A percentile compares a stretch with the other conserved stretches of the same genome.
These are phyloP conservation scores for Ceratina australensis DNA, from an alignment of 1,140 invertebrate genomes.

Conservation along the genomic window DNA sequence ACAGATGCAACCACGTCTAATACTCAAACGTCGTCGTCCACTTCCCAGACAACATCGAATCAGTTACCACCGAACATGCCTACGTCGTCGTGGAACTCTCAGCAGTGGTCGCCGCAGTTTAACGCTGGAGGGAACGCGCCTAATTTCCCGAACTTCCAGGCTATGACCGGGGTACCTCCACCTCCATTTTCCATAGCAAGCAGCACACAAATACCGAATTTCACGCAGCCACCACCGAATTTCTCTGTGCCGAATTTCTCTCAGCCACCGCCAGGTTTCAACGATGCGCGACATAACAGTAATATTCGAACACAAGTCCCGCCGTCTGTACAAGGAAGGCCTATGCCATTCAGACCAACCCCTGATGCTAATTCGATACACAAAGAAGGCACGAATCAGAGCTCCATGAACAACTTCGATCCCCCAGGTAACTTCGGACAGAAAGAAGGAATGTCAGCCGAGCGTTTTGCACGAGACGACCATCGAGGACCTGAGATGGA, in stretches of 20 bases:
- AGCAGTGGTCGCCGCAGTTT: slow-evolving; percentile 74
- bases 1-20: slow-evolving; percentile 31
- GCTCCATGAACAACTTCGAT: slow-evolving; percentile 7
- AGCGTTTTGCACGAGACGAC: slow-evolving; percentile 42
- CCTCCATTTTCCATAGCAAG: background rate
- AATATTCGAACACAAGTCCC: slow-evolving; percentile 28
- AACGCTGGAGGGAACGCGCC: slow-evolving; percentile 63
- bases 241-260: slow-evolving; percentile 59
- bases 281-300: slow-evolving; percentile 53
- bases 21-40: slow-evolving; percentile 13
- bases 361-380: slow-evolving; percentile 25
- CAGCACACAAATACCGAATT: slow-evolving; percentile 57
- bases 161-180: slow-evolving; percentile 21
- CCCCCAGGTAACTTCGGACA: background rate
- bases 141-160: slow-evolving; percentile 38
- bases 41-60: slow-evolving; percentile 27
- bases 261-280: slow-evolving; percentile 62
- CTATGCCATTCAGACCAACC: slow-evolving; percentile 36
- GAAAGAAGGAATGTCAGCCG: slow-evolving; percentile 6
- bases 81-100: slow-evolving; percentile 69
- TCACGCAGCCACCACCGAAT: slow-evolving; percentile 67
- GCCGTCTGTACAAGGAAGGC: slow-evolving; percentile 38
- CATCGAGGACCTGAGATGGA: slow-evolving; percentile 40
- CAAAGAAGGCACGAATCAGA: slow-evolving; percentile 45
- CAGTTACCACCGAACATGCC: slow-evolving; percentile 44